Evolutionary conservation across 2,888 invertebrate genomes (phyloP).

Genomic region (Bedellia somnulentella): DNA sequence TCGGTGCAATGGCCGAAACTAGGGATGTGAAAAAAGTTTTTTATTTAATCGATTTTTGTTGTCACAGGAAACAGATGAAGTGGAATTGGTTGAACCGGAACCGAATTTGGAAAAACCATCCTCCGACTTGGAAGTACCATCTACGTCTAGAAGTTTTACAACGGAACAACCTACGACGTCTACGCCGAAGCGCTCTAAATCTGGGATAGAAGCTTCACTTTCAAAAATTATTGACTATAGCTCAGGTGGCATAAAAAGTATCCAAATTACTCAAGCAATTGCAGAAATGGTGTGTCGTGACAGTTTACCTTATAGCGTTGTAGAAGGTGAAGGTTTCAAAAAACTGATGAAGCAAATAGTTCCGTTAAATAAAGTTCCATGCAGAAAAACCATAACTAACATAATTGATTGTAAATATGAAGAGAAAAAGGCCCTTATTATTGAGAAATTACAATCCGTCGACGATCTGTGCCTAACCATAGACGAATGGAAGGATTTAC

Average conservation of each 20-base stretch:
- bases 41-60: too few species aligned
- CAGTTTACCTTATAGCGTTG: neutral
- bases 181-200: too few species aligned
- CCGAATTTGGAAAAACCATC: too few species aligned
- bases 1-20: too few species aligned
- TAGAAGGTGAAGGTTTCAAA: neutral
- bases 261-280: neutral
- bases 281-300: neutral
- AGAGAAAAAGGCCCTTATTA: conserved; percentile 11
- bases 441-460: conserved; percentile 9
- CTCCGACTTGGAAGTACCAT: too few species aligned
- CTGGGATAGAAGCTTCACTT: neutral
- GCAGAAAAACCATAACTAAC: conserved; percentile 13
- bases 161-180: too few species aligned
- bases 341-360: neutral
- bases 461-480: conserved; percentile 9
- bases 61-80: too few species aligned
- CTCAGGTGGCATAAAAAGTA: neutral
- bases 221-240: neutral
- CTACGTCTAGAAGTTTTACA: too few species aligned
- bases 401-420: conserved; percentile 13
- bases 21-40: too few species aligned
- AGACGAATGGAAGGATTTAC: conserved; percentile 12
- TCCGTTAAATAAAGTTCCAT: conserved; percentile 7
- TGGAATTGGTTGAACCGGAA: too few species aligned